Evolutionary conservation across 2,888 invertebrate genomes (phyloP), one percentile per base, ranked within the genome.

Genomic region (Eilema griseolum): DNA sequence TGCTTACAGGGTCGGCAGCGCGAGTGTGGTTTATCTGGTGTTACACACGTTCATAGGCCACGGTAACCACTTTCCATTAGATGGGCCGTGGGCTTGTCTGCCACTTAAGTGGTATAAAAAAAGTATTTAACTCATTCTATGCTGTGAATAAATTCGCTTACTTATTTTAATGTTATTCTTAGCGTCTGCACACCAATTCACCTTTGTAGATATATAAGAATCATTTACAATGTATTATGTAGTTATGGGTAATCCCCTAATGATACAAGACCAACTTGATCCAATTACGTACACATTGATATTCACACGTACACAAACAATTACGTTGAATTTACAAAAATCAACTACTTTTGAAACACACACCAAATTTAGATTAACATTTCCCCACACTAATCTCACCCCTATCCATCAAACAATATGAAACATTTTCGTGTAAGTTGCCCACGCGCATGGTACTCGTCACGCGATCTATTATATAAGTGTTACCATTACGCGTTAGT

Each of bases 401-500:
- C 73, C 72, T 83, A 81, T 79, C 68, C 41, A 0, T 24, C 1
- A 72, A 69, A 70, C 14, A 2, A 73, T 74, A 81, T 70, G 80
- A 23, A 16, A 20, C 20, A 60, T 67, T 52, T 46, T 70, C 61
- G 62, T 64, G 72, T 72, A 66, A 5, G 37, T 26, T 66, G 66
- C 59, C 24, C 66, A 66, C 66, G 37, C 66, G 59, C 73, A 70
- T 66, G 61, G 65, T 56, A 37, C 41, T 66, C 73, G 72, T 80
- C 84, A 83, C 83, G 76, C 78, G 76, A 78, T 67, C 59, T 41
- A 65, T 83, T 83, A 83, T 84, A 83, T 83, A 83, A 83, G 79
- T 67, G 81, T 75, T 75, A 80, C 83, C 73, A 79, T 82, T 77
- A 82, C 74, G 69, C 68, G 60, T 74, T 75, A 67, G 73, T 71